Conservation (phyloP, 2,113 vertebrate species). For the Ailurus styani region DNA sequence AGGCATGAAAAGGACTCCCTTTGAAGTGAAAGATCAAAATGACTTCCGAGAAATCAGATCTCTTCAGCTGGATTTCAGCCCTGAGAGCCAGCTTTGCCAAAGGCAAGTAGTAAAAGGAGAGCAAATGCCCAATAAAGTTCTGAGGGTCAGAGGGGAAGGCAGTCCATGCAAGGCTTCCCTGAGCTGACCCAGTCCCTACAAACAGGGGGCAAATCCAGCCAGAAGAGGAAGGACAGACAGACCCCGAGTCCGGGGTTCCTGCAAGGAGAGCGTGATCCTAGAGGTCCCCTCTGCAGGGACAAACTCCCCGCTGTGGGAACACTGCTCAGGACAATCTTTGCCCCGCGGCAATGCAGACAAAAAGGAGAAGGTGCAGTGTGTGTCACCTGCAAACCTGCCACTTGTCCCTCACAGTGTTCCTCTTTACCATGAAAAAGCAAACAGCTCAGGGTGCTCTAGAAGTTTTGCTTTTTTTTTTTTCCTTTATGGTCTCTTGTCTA, state of each 20-base stretch:
- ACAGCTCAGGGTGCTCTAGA: not conserved
- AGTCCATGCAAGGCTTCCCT: not conserved
- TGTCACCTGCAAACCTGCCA: not conserved
- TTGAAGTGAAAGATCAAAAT: slow-evolving; percentile 83
- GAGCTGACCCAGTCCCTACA: not conserved
- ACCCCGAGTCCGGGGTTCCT: not conserved
- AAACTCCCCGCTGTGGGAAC: not conserved
- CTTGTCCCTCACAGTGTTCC: not conserved
- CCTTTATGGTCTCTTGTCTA: not conserved
- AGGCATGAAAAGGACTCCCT: slow-evolving; percentile 40
- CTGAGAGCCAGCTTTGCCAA: slow-evolving; percentile 64
- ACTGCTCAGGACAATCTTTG: not conserved
- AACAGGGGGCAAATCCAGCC: not conserved
- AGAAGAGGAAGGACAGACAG: not conserved
- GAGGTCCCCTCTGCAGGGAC: not conserved
- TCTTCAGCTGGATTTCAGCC: slow-evolving; percentile 76
- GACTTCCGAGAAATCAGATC: slow-evolving; percentile 80
- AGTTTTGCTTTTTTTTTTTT: not conserved
- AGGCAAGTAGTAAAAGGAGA: slow-evolving; percentile 75
- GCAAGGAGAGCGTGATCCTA: not conserved
- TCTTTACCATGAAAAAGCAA: slow-evolving; percentile 15
- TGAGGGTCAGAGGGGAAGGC: not conserved
- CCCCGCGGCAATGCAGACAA: not conserved
- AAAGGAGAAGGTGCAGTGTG: not conserved
- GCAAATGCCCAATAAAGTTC: slow-evolving; percentile 64